phyloP scores from a whole-genome alignment of 2,797 vertebrate genomes.

The Pygocentrus nattereri region DNA sequence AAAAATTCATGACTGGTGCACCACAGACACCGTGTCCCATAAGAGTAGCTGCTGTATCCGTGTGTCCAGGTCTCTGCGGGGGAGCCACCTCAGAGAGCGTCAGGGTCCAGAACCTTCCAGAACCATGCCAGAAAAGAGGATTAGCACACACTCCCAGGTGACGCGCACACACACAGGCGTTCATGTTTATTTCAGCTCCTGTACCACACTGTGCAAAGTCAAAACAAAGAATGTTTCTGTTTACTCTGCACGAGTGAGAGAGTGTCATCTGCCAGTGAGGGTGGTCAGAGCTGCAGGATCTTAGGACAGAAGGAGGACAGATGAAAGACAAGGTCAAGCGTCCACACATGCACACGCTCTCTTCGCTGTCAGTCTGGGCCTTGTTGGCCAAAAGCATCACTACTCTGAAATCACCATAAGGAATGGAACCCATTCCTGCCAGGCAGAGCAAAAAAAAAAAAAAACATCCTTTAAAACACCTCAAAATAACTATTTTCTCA shows the following conservation, averaged over 20 bases:
- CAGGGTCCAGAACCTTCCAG: constrained; percentile 40
- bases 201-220: constrained; percentile 42
- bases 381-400: neutral
- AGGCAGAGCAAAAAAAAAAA: neutral
- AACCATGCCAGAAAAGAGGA: constrained; percentile 49
- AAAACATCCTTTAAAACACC: neutral
- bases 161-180: constrained; percentile 11
- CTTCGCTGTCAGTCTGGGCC: neutral
- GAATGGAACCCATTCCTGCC: too few species aligned
- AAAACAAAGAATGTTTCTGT: constrained; percentile 56
- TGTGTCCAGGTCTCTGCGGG: constrained; percentile 39
- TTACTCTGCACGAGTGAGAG: neutral
- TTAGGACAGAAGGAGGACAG: constrained; percentile 41
- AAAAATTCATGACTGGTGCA: too few species aligned
- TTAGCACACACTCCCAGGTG: constrained; percentile 46
- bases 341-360: neutral
- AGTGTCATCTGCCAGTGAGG: constrained; percentile 64
- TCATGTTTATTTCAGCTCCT: constrained; percentile 53
- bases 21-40: neutral
- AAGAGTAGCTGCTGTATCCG: neutral
- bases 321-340: constrained; percentile 40
- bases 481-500: too few species aligned
- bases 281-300: constrained; percentile 25
- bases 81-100: constrained; percentile 37
- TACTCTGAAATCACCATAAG: neutral